Evolutionary conservation across 2,797 vertebrate species (phyloP), one percentile per base, ranked within the genome.

Genomic region (Acipenser transmontanus): DNA sequence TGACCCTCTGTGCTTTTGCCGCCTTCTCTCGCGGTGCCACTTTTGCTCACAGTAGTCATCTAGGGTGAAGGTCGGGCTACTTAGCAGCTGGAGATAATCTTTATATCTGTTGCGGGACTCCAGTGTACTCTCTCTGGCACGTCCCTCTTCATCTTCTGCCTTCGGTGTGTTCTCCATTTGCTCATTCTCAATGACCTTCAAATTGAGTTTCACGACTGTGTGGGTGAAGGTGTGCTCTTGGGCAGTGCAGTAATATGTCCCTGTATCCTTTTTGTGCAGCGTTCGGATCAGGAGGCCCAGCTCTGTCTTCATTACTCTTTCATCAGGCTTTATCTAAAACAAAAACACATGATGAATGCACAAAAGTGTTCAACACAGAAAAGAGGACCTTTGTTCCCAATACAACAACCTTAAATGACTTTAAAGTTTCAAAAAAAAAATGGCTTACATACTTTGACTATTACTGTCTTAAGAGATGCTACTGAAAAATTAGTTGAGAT

Each of bases 41-140:
- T 98, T 91, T 48, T 93, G 93, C 72, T 98, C 94, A 6, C 96
- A 99, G 85, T 98, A 98, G 80, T 98, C 94, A 68, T 99, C 97
- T 68, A 98, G 84, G 70, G 94, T 93, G 66, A 88, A 87, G 34
- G 88, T 84, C 6, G 94, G 92, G 66, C 92, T 88, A 80, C 91
- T 95, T 81, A 97, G 89, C 1, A 93, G 86, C 71, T 93, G 91
- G 72, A 98, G 85, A 79, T 97, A 99, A 87, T 98, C 95, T 84
- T 99, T 99, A 78, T 97, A 98, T 49, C 89, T 89, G 73, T 94
- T 88, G 13, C 92, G 89, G 4, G 92, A 86, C 79, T 96, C 94
- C 0, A 77, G 83, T 14, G 86, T 74, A 34, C 88, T 80, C 78
- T 93, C 92, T 59, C 92, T 92, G 6, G 72, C 66, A 52, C 81